Base-by-base conservation (phyloP, 2,113 vertebrate species). In the Ophthalmolycus amberensis region DNA sequence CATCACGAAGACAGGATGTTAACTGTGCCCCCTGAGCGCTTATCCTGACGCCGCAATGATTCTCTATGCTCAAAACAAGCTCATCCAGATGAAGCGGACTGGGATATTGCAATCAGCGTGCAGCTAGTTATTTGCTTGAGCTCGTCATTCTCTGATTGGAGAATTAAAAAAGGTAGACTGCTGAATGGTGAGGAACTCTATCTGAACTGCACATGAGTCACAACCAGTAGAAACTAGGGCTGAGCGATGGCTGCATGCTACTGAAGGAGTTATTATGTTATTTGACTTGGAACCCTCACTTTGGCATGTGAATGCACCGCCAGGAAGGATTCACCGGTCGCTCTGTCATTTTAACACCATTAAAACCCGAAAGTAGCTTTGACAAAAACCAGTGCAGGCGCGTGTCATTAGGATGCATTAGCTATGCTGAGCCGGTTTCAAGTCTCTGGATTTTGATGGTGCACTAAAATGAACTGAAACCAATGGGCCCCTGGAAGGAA, bases 1-100 rank as follows among this genome's bases (percentile, higher is more conserved):
- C 68, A 86, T 89, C 85, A 85, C 85, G 56, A 86, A 69, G 85
- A 79, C 76, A 65, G 75, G 62, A 56, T 73, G 80, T 71, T 72
- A 64, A 85, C 88, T n/a, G 77, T 60, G 75, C 63, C 68, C 75
- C 71, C 34, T 32, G 66, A 87, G 63, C 44, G 4, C 3, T 2
- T 72, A 78, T 69, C 38, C 71, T 22, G 62, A 58, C 44, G 34
- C 44, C 14, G 58, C 54, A 74, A 46, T 63, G 18, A 75, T 25
- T 80, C 67, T 71, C 18, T 40, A 58, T 10, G 34, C 40, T 75
- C 70, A 72, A 83, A 80, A 80, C 74, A 68, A 78, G 54, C 72
- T 84, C 52, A 59, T 70, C 72, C 37, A 40, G 71, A 79, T 64
- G 69, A 8, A 59, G 52, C 70, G 25, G 48, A 25, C 27, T 1